Evolutionary conservation across 2,888 invertebrate genomes (phyloP).

Genomic region (Petrophora chlorosata): DNA sequence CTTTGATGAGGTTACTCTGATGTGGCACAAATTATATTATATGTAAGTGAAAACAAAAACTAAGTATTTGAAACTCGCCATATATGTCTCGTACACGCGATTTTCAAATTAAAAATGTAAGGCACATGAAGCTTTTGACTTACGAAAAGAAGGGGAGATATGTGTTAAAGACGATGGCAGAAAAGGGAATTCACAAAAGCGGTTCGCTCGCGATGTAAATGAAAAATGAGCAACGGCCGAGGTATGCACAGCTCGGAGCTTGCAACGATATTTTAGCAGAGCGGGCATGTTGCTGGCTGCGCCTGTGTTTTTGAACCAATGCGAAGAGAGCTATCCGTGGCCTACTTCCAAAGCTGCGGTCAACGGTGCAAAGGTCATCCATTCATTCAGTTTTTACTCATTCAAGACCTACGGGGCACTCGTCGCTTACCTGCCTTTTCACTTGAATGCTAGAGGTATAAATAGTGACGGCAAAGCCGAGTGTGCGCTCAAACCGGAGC

Average conservation of each 20-base stretch:
- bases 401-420: slow-evolving; percentile 30
- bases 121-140: too few relatives aligned
- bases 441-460: slow-evolving; percentile 6
- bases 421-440: slow-evolving; percentile 12
- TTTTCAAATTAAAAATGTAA: too few relatives aligned
- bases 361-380: slow-evolving; percentile 55
- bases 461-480: slow-evolving; percentile 10
- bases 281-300: slow-evolving; percentile 22
- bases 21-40: too few relatives aligned
- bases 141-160: too few relatives aligned
- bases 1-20: too few relatives aligned
- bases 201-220: slow-evolving; percentile 29
- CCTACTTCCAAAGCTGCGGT: slow-evolving; percentile 66
- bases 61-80: too few relatives aligned
- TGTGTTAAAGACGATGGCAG: slow-evolving; percentile 18
- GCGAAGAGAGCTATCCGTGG: slow-evolving; percentile 47
- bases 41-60: too few relatives aligned
- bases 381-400: slow-evolving; percentile 47
- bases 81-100: too few relatives aligned
- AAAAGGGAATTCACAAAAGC: slow-evolving; percentile 34
- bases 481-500: slow-evolving; percentile 9
- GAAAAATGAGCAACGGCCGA: slow-evolving; percentile 35
- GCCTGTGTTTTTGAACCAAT: slow-evolving; percentile 39
- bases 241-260: slow-evolving; percentile 20
- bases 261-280: neutral